Conservation (phyloP, 2,888 invertebrate genomes). For the Caenorhabditis doughertyi region DNA sequence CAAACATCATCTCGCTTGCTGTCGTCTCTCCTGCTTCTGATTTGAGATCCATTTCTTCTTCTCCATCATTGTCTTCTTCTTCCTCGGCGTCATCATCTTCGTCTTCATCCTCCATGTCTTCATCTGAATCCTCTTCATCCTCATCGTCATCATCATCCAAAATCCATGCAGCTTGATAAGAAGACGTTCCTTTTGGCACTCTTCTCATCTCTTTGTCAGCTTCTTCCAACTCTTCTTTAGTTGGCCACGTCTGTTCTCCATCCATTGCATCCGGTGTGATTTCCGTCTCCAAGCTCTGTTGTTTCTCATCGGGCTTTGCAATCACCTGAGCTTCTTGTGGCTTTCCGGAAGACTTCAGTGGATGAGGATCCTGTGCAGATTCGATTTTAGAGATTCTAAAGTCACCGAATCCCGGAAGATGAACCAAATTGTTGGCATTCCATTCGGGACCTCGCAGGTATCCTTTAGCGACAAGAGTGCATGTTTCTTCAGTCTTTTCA, state of each 20-base stretch:
- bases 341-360: constrained; percentile 59
- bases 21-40: constrained; percentile 74
- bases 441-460: constrained; percentile 91
- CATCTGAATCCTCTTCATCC: constrained; percentile 84
- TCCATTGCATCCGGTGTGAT: constrained; percentile 89
- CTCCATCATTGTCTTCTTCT: constrained; percentile 67
- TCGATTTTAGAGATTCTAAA: constrained; percentile 89
- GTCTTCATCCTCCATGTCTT: constrained; percentile 85
- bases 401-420: constrained; percentile 94
- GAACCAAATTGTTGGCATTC: constrained; percentile 92
- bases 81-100: constrained; percentile 1
- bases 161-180: constrained; percentile 93
- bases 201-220: constrained; percentile 78
- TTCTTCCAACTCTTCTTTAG: constrained; percentile 91
- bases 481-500: constrained; percentile 64
- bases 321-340: constrained; percentile 24
- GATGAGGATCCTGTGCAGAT: constrained; percentile 69
- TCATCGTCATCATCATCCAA: constrained; percentile 79
- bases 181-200: constrained; percentile 96
- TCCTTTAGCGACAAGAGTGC: constrained; percentile 88
- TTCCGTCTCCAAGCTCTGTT: constrained; percentile 87
- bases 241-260: constrained; percentile 97
- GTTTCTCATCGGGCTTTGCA: constrained; percentile 76
- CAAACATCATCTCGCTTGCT: constrained; percentile 64
- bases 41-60: constrained; percentile 83